Evolutionary conservation across 2,113 vertebrate genomes (phyloP).

Genomic region (Halcyon senegalensis): DNA sequence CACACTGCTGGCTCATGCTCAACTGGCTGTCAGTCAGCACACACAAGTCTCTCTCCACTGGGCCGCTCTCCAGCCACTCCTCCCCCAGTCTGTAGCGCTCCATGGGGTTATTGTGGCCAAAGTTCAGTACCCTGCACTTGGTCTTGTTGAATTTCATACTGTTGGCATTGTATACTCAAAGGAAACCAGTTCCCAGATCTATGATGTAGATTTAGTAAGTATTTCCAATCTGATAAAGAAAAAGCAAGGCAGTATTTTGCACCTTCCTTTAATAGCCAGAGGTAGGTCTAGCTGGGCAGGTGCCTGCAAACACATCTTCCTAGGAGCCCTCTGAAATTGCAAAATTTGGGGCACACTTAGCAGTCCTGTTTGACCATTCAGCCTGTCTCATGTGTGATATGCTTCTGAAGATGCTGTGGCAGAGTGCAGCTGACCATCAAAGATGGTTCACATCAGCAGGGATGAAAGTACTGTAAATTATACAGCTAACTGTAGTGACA

Average conservation of each 20-base stretch:
- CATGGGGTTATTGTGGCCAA: no score
- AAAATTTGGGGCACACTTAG: neutral
- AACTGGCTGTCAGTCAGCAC: no score
- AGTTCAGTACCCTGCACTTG: no score
- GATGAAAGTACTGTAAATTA: neutral
- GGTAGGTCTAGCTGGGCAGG: neutral
- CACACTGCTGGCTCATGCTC: no score
- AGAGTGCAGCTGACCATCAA: neutral
- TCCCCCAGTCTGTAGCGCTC: no score
- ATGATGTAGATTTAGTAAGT: neutral
- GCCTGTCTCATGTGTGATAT: neutral
- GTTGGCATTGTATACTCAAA: neutral
- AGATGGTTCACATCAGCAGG: neutral
- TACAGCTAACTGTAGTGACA: neutral
- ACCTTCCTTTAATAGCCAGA: neutral
- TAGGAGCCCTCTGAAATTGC: neutral
- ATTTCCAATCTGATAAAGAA: neutral
- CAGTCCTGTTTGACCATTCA: neutral
- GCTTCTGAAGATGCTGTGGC: neutral
- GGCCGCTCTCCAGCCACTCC: no score
- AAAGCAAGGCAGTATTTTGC: neutral
- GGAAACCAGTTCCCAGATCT: neutral
- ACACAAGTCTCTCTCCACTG: no score
- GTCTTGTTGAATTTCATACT: no score
- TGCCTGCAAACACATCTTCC: rapidly evolving